Base-by-base conservation (phyloP, 2,888 invertebrate genomes). In the Tribolium freemani region DNA sequence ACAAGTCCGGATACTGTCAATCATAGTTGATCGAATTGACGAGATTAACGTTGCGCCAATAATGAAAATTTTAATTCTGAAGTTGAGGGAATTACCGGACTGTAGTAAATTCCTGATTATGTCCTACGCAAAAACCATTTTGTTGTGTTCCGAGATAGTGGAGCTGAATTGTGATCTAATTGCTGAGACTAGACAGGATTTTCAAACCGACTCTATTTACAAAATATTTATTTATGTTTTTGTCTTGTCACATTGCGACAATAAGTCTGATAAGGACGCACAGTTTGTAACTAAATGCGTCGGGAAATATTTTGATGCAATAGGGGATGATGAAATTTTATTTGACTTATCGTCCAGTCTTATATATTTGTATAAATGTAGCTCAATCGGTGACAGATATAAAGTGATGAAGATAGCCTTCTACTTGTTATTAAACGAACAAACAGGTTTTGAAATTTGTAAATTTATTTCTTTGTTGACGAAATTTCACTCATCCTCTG, bases 111-210 rank as follows among this genome's bases (percentile, higher is more conserved):
- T 79, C 69, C 73, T 80, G 56, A 56, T 77, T 46, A 68, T 58
- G n/a, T 76, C 77, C 68, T 80, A 80, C 72, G 76, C 78, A 58
- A 80, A 78, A 72, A 67, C 76, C 3, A 75, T 79, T 64, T 56
- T 78, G 46, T 51, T 78, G 21, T 75, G 77, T 21, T 74, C 50
- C 9, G 57, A 71, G 53, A 57, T 56, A 16, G 31, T 21, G 4
- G 13, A 13, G 53, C 56, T 75, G 71, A 1, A 11, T 20, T 21
- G 10, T 2, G 9, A 21, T 8, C 2, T 72, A 54, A 44, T 72
- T 6, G 13, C 51, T 56, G 5, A 11, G 3, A 56, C 69, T 20
- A 44, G 64, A 30, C 46, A 16, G 13, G 69, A 73, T 73, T 69
- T 58, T 56, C 9, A 9, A 2, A 69, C 73, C 4, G 63, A 61